These are phyloP conservation scores for Osmerus mordax DNA, from an alignment of 2,113 vertebrate genomes.

Conservation along the genomic window DNA sequence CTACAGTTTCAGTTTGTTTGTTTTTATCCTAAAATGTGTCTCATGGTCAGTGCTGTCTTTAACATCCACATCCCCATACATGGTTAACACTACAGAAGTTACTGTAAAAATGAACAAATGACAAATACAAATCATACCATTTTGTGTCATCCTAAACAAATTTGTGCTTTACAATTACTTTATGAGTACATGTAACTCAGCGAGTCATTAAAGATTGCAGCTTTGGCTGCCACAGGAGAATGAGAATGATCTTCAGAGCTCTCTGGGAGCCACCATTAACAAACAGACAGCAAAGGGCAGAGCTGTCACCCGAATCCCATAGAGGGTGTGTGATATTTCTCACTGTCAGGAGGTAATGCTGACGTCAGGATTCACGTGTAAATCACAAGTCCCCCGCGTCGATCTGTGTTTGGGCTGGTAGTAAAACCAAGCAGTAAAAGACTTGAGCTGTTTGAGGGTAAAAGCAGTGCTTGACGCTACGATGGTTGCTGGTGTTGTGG, in stretches of 20 bases:
- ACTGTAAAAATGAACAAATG: no score
- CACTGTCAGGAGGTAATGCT: not conserved
- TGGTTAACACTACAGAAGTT: no score
- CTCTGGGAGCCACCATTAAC: not conserved
- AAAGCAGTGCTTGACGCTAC: not conserved
- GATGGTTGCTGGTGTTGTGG: not conserved
- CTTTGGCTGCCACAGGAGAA: not conserved
- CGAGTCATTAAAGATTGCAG: not conserved
- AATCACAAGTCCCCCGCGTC: not conserved
- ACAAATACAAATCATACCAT: no score
- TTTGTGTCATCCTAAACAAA: no score
- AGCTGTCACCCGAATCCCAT: not conserved
- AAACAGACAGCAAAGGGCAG: constrained; percentile 13
- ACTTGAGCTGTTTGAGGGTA: not conserved
- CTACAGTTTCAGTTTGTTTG: no score
- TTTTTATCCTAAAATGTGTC: no score
- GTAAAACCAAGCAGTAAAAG: not conserved
- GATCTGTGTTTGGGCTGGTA: not conserved
- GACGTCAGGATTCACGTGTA: not conserved
- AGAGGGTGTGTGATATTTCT: constrained; percentile 3
- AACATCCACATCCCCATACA: no score
- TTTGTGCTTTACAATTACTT: not conserved
- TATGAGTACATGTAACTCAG: not conserved
- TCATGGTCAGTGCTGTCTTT: no score
- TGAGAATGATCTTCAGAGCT: not conserved